These are phyloP conservation scores for Scomber colias DNA, from an alignment of 2,113 vertebrate species.

Conservation along the genomic window DNA sequence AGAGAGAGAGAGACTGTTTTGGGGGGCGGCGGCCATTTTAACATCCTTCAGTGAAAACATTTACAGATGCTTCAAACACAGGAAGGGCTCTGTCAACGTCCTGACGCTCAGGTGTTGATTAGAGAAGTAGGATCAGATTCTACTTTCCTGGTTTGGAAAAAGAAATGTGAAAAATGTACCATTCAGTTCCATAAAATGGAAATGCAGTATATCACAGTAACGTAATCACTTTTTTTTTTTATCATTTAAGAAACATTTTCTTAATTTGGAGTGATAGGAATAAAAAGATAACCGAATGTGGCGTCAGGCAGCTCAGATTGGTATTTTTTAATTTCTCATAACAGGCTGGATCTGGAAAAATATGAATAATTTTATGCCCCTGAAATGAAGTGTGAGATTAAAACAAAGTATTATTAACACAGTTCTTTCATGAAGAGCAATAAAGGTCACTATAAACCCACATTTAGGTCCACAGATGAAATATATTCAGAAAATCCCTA, in stretches of 20 bases:
- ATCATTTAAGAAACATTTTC: slow-evolving; percentile 27
- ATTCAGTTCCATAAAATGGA: slow-evolving; percentile 42
- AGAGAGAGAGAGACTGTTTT: slow-evolving; percentile 22
- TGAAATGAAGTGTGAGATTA: neutral
- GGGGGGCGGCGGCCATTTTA: slow-evolving; percentile 43
- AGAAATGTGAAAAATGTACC: slow-evolving; percentile 18
- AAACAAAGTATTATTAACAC: neutral
- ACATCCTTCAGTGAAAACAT: neutral
- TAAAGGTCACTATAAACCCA: slow-evolving; percentile 31
- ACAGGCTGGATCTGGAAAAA: slow-evolving; percentile 27
- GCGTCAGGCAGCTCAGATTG: slow-evolving; percentile 36
- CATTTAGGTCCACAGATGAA: neutral
- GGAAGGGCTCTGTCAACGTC: neutral
- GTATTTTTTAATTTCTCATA: slow-evolving; percentile 14
- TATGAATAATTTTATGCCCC: neutral
- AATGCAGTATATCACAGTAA: slow-evolving; percentile 22
- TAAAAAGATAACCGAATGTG: slow-evolving; percentile 7
- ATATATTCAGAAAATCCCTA: neutral
- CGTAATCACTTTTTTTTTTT: slow-evolving; percentile 21
- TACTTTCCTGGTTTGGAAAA: slow-evolving; percentile 21
- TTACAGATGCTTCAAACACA: slow-evolving; percentile 28
- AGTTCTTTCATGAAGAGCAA: slow-evolving; percentile 27
- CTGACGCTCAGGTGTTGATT: neutral
- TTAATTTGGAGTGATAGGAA: slow-evolving; percentile 23
- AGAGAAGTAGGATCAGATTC: neutral